Conservation (phyloP, 2,888 invertebrate species). For the Heteromurus nitidus region DNA sequence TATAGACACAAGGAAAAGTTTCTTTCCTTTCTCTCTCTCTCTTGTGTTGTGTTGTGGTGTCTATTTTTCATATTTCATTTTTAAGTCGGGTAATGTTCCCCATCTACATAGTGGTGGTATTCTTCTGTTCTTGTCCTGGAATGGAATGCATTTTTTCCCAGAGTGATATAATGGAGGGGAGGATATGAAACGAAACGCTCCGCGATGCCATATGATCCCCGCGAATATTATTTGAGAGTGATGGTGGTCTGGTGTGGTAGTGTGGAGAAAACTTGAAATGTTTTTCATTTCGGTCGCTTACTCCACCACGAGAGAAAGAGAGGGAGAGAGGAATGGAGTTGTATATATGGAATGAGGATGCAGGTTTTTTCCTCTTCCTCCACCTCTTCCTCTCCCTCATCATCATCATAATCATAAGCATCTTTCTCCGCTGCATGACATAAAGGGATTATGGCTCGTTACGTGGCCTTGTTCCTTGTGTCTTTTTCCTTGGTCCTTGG, state of each 20-base stretch:
- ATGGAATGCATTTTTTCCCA: conserved; percentile 1
- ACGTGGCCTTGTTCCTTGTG: conserved; percentile 9
- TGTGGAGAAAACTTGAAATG: no score
- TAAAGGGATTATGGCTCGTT: conserved; percentile 49
- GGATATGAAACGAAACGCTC: no score
- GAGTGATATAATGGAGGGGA: no score
- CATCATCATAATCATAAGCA: conserved; percentile 30
- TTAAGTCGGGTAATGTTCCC: neutral
- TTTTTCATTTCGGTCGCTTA: conserved; percentile 16
- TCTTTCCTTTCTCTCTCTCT: neutral
- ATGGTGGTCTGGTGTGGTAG: no score
- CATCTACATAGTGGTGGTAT: neutral
- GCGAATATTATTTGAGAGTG: conserved; percentile 3
- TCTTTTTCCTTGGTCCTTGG: neutral
- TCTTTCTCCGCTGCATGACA: conserved; percentile 38
- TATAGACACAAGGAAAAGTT: neutral
- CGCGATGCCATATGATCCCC: neutral
- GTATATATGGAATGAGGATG: conserved; percentile 6
- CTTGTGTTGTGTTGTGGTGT: conserved; percentile 10
- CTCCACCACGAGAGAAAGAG: neutral
- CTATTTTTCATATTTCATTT: conserved; percentile 55
- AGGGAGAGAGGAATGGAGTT: no score
- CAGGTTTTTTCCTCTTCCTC: conserved; percentile 11
- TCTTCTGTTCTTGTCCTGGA: neutral
- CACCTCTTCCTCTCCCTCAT: conserved; percentile 16